Conservation (phyloP, 2,113 vertebrate genomes). For the Limanda limanda region DNA sequence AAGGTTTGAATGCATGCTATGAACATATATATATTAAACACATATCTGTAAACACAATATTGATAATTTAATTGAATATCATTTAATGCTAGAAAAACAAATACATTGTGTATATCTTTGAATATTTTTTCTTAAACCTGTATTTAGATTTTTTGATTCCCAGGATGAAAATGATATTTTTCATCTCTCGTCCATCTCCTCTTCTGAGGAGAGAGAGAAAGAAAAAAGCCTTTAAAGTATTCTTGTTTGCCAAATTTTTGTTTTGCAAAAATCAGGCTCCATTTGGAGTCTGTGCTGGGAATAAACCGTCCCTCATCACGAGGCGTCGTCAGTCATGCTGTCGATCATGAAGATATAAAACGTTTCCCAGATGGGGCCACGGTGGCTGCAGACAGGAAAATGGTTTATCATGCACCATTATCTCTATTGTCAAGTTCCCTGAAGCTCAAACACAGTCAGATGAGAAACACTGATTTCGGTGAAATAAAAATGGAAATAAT, state of each 20-base stretch:
- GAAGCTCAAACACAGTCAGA: constrained; percentile 13
- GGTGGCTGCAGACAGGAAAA: constrained; percentile 11
- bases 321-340: constrained; percentile 31
- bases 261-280: constrained; percentile 33
- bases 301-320: constrained; percentile 40
- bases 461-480: constrained; percentile 14
- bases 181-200: not conserved
- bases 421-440: constrained; percentile 29
- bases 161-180: constrained; percentile 25
- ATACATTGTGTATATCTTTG: no score
- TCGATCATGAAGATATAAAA: constrained; percentile 33
- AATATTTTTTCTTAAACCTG: no score
- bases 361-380: constrained; percentile 18
- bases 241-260: constrained; percentile 44
- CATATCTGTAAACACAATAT: no score
- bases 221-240: constrained; percentile 26
- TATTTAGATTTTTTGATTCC: not conserved
- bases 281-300: constrained; percentile 34
- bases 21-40: not conserved
- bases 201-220: not conserved
- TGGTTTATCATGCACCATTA: constrained; percentile 14
- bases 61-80: not conserved
- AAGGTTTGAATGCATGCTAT: not conserved
- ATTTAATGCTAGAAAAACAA: not conserved
- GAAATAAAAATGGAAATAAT: constrained; percentile 3